Evolutionary conservation across 2,888 invertebrate genomes (phyloP).

Genomic region (Agonopterix subpropinquella): DNA sequence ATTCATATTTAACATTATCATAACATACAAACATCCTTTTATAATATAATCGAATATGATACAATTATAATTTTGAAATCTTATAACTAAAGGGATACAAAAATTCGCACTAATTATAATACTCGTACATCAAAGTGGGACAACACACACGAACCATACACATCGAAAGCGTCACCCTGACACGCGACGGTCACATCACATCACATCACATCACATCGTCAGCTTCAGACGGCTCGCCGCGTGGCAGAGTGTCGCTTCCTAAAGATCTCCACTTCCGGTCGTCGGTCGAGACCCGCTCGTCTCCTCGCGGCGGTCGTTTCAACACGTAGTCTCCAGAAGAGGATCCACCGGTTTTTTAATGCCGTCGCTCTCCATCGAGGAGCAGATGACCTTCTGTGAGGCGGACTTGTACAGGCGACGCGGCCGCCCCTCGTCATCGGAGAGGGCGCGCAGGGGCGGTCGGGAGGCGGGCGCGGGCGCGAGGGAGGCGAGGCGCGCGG

Average conservation of each 20-base stretch:
- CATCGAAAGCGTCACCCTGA: slow-evolving; percentile 15
- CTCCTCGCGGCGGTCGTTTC: slow-evolving; percentile 9
- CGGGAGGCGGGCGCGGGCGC: slow-evolving; percentile 23
- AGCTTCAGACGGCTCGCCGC: slow-evolving; percentile 5
- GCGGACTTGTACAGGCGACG: slow-evolving; percentile 46
- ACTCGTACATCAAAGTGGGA: slow-evolving; percentile 48
- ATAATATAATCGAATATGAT: slow-evolving; percentile 46
- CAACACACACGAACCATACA: slow-evolving; percentile 33
- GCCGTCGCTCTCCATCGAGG: slow-evolving; percentile 22
- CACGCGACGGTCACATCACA: slow-evolving; percentile 6
- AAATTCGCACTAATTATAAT: slow-evolving; percentile 70
- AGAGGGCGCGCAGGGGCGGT: slow-evolving; percentile 32
- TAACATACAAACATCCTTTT: slow-evolving; percentile 22
- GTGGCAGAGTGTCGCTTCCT: slow-evolving; percentile 1
- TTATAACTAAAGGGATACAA: slow-evolving; percentile 67
- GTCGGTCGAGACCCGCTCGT: not conserved
- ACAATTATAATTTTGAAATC: slow-evolving; percentile 69
- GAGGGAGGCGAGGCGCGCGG: slow-evolving; percentile 25
- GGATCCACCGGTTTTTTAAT: slow-evolving; percentile 36
- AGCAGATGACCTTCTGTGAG: slow-evolving; percentile 35
- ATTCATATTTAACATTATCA: slow-evolving; percentile 17
- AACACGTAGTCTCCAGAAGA: slow-evolving; percentile 65
- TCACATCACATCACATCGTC: slow-evolving; percentile 4
- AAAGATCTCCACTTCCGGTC: not conserved
- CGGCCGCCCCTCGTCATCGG: slow-evolving; percentile 44